Base-by-base conservation (phyloP, 2,797 vertebrate species). In the Nyctibius grandis region DNA sequence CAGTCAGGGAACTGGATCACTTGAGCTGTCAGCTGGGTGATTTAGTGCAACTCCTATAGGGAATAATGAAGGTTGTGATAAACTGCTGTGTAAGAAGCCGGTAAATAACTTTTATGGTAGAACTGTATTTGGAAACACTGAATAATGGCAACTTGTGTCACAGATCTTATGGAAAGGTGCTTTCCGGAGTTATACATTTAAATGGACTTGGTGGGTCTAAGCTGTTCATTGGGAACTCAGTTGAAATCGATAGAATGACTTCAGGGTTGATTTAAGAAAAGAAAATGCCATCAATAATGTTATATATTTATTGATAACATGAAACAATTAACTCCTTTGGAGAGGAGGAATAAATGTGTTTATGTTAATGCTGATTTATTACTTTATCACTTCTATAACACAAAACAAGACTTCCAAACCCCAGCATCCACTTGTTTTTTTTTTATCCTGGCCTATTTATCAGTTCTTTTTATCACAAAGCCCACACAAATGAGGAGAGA, bases 21-120 rank as follows among this genome's bases (percentile, higher is more conserved):
- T 94, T 79, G 94, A 95, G 95, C 83, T 85, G 83, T 95, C 94
- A 95, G 67, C 65, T 82, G 93, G 73, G 76, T 97, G 92, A 96
- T 96, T 94, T 93, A 93, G 89, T 88, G 64, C 75, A 82, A 70
- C 85, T 84, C 72, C 84, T 88, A 64, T 73, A 93, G 95, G 92
- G 82, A 94, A 89, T 88, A 95, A 96, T 88, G 92, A 95, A 95
- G 93, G 93, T n/a, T 92, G 93, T 97, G 96, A 96, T 94, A 94
- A 96, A 94, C 89, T 88, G 91, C 94, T 69, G 89, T 51, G 60
- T 94, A 69, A 94, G 93, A 90, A 96, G 93, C 89, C 19, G 5
- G 93, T 95, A 96, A 96, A 97, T 96, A 95, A 95, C 79, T 88
- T 96, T 92, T 91, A 88, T 91, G 73, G 91, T 73, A 81, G 91